Base-by-base conservation (phyloP, 1,140 invertebrate genomes). In the Cydia strobilella region DNA sequence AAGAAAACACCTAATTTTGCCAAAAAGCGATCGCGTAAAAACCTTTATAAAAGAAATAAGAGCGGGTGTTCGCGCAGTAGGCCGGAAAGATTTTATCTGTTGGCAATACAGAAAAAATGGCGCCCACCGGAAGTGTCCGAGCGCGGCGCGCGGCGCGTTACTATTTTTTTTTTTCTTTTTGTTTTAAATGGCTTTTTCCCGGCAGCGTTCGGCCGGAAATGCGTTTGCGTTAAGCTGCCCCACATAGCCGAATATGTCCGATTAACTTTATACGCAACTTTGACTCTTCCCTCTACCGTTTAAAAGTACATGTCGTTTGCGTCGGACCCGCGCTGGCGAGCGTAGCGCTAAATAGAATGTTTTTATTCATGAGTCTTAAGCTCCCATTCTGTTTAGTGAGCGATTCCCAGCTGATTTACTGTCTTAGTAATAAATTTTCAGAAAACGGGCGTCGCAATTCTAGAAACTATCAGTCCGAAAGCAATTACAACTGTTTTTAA, bases 111-210 rank as follows among this genome's bases (percentile, higher is more conserved):
- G 90, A 93, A 93, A 93, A 93, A 93, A 93, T 93, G 89, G 91
- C 91, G 91, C 88, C 91, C 91, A 93, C 91, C 91, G 91, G 91
- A 93, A 93, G 91, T 91, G 91, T 91, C 91, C 91, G 89, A 93
- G 84, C 74, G 76, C 90, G 86, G 88, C 86, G 89, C 86, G 88
- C 87, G 84, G 90, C 89, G 87, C 90, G 90, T 91, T 93, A 91
- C 90, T 88, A 91, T 91, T 93, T 93, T 92, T 25, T 92, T 25
- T 83, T 81, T 85, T 83, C 80, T 88, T 92, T 93, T 93, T 93
- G 89, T 91, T 93, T 93, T 93, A 91, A 93, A 93, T 91, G 87
- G 89, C 90, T 91, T 93, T 93, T 93, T 93, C 91, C 91, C 91
- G 91, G 88, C 91, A 90, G 83, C 86, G 87, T 90, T 91, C 84